Percentiles rank a stretch among this genome's conserved stretches.
Evolutionary conservation across 2,888 invertebrate genomes (phyloP).

Genomic region (Drosophila gaucha): DNA sequence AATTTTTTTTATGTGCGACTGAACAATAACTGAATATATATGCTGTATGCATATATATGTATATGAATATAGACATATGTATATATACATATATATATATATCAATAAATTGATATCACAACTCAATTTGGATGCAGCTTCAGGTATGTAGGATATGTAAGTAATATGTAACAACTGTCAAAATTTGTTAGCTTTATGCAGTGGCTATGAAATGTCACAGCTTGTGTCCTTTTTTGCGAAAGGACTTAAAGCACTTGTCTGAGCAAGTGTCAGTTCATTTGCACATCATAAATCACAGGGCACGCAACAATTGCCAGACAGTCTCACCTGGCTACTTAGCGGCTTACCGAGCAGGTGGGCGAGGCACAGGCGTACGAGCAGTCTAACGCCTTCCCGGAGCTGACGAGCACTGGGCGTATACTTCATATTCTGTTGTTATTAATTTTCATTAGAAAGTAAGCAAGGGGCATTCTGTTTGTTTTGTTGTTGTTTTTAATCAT

Average conservation of each 20-base stretch:
- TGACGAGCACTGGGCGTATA: conserved; percentile 14
- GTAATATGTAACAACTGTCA: no score
- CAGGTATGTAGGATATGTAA: no score
- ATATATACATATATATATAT: no score
- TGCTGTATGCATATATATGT: no score
- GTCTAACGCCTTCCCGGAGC: not conserved
- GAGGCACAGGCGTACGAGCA: no score
- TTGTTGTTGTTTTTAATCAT: conserved; percentile 23
- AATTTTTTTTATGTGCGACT: conserved; percentile 45
- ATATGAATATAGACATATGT: no score
- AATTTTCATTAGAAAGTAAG: conserved; percentile 37
- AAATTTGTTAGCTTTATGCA: conserved; percentile 1
- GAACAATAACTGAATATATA: no score
- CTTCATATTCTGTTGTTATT: conserved; percentile 33
- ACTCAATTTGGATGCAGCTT: no score
- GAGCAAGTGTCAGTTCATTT: conserved; percentile 48
- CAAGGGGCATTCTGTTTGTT: conserved; percentile 5
- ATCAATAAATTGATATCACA: no score
- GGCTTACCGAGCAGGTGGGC: conserved; percentile 6
- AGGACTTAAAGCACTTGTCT: conserved; percentile 39
- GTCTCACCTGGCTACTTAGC: conserved; percentile 33
- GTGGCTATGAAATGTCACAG: not conserved
- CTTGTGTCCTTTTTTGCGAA: not conserved
- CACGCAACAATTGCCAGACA: conserved; percentile 45
- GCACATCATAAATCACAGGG: conserved; percentile 46